These are phyloP conservation scores for Drosophila yooni DNA, from an alignment of 2,888 invertebrate genomes.

Conservation along the genomic window DNA sequence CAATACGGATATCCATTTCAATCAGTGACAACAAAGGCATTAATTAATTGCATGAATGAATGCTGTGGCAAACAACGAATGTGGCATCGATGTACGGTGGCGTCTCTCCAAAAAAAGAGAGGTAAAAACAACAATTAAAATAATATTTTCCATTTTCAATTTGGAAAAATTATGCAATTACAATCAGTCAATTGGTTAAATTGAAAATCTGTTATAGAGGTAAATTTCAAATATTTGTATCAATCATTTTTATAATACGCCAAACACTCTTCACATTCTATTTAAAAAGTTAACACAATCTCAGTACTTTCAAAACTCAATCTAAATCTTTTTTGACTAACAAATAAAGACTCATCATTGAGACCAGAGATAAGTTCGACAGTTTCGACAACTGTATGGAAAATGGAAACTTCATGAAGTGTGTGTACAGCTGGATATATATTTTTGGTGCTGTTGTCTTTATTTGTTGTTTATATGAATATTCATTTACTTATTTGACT, in stretches of 20 bases:
- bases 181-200: neutral
- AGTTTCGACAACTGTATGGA: slow-evolving; percentile 23
- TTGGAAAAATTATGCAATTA: neutral
- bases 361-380: slow-evolving; percentile 22
- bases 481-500: slow-evolving; percentile 61
- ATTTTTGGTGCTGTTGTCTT: slow-evolving; percentile 15
- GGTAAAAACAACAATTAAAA: neutral
- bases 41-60: slow-evolving; percentile 40
- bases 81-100: slow-evolving; percentile 6
- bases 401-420: slow-evolving; percentile 4
- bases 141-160: neutral
- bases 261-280: neutral
- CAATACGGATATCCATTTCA: slow-evolving; percentile 44
- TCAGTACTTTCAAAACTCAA: neutral
- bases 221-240: neutral
- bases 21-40: slow-evolving; percentile 38
- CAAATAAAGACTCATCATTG: neutral
- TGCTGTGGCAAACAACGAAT: slow-evolving; percentile 13
- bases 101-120: neutral
- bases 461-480: slow-evolving; percentile 58
- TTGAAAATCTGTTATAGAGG: neutral
- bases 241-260: neutral
- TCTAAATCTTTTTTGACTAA: neutral
- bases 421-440: slow-evolving; percentile 5
- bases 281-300: neutral